Evolutionary conservation across 2,797 vertebrate genomes (phyloP).

Genomic region (Falco rusticolus): DNA sequence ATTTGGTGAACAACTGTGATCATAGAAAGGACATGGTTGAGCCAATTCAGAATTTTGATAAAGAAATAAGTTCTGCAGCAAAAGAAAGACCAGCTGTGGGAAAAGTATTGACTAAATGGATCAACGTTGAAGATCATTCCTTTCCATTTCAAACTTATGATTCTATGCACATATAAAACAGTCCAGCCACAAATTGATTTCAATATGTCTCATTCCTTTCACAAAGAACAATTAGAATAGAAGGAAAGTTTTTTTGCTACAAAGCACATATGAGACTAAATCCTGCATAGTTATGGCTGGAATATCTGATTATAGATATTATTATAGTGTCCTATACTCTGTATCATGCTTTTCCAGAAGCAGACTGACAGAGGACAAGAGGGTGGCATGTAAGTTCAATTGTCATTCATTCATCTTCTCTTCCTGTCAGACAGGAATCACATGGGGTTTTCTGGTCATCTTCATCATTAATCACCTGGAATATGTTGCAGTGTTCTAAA

Average conservation of each 20-base stretch:
- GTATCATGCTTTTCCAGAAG: not conserved
- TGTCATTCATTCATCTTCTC: not conserved
- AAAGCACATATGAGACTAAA: not conserved
- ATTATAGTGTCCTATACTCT: not conserved
- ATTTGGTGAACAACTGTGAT: not conserved
- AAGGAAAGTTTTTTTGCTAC: not conserved
- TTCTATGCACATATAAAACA: not conserved
- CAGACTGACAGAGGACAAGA: not conserved
- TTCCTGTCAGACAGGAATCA: not conserved
- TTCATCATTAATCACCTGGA: not conserved
- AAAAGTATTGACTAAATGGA: not conserved
- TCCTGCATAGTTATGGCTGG: not conserved
- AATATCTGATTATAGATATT: not conserved
- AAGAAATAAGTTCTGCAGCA: not conserved
- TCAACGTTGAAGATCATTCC: not conserved
- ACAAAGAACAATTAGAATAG: not conserved
- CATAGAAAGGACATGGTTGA: not conserved
- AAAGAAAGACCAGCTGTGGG: not conserved
- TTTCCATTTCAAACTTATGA: not conserved
- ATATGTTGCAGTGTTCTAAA: not conserved
- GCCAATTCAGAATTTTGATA: not conserved
- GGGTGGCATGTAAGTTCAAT: not conserved
- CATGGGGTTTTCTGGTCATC: not conserved
- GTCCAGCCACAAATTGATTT: not conserved
- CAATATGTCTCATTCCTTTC: not conserved